Evolutionary conservation across 1,140 invertebrate genomes (phyloP).

Genomic region (Drosophila triauraria): DNA sequence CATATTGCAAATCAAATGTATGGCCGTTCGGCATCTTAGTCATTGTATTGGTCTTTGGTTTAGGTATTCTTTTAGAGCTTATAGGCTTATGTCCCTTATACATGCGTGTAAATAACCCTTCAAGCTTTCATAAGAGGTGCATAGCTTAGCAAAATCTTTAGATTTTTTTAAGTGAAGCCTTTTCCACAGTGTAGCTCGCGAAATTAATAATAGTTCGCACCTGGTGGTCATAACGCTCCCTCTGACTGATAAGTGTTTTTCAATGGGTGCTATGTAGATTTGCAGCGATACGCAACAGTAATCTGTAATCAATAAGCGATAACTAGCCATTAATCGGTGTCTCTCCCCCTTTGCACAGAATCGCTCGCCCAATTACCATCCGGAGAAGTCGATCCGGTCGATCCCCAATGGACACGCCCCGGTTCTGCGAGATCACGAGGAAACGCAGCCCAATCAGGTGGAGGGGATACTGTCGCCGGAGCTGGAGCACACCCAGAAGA

Average conservation of each 20-base stretch:
- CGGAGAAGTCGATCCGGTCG: conserved; percentile 35
- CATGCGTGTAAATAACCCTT: neutral
- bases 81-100: too few relatives aligned
- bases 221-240: conserved; percentile 4
- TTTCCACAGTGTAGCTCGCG: neutral
- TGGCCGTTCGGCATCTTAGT: too few relatives aligned
- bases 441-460: conserved; percentile 64
- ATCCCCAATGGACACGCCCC: conserved; percentile 40
- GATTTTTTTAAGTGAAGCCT: neutral
- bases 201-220: conserved; percentile 10
- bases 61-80: too few relatives aligned
- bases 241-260: conserved; percentile 17
- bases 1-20: too few relatives aligned
- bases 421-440: neutral
- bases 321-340: conserved; percentile 6
- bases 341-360: conserved; percentile 22
- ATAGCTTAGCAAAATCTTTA: neutral
- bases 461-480: conserved; percentile 62
- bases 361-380: conserved; percentile 55
- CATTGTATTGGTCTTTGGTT: too few relatives aligned
- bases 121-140: neutral
- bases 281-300: conserved; percentile 2
- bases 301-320: conserved; percentile 26
- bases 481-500: conserved; percentile 71
- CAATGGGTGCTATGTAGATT: conserved; percentile 23